A percentile compares a stretch with the other conserved stretches of the same genome.
These are phyloP conservation scores for Aeoliscus strigatus DNA, from an alignment of 2,797 vertebrate species.

Conservation along the genomic window DNA sequence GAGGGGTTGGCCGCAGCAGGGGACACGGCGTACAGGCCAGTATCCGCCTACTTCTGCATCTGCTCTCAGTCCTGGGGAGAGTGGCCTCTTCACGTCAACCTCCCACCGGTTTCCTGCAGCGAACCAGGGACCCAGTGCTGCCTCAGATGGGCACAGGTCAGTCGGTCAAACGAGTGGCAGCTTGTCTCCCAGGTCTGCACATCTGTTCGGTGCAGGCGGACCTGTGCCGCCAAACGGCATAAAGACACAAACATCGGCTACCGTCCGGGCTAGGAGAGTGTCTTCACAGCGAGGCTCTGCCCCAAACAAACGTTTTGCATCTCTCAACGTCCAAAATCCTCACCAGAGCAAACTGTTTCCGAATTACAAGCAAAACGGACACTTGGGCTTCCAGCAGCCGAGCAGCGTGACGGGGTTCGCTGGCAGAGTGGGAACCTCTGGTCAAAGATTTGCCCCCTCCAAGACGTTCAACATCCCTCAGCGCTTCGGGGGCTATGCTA, in stretches of 20 bases:
- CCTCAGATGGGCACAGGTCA: not conserved
- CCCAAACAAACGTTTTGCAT: not conserved
- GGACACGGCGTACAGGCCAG: rapidly evolving
- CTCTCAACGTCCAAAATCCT: rapidly evolving
- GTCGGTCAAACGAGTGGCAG: not conserved
- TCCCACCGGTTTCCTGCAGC: slow-evolving; percentile 2
- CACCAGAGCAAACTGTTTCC: rapidly evolving
- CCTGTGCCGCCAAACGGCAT: rapidly evolving
- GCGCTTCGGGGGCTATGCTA: slow-evolving; percentile 15
- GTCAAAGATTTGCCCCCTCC: not conserved
- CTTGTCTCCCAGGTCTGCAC: not conserved
- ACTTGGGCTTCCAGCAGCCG: no score
- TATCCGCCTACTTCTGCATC: not conserved
- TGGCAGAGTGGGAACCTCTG: not conserved
- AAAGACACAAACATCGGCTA: slow-evolving; percentile 8
- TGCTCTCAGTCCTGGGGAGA: not conserved
- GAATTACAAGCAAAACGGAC: not conserved
- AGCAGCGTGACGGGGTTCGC: no score
- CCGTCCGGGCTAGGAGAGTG: slow-evolving; percentile 4
- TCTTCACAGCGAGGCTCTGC: rapidly evolving
- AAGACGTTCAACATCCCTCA: slow-evolving; percentile 21
- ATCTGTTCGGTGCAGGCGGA: not conserved
- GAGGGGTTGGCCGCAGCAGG: not conserved
- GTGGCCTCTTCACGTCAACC: not conserved
- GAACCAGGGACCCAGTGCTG: not conserved